Base-by-base conservation (phyloP, 1,140 invertebrate genomes). In the Battus philenor region DNA sequence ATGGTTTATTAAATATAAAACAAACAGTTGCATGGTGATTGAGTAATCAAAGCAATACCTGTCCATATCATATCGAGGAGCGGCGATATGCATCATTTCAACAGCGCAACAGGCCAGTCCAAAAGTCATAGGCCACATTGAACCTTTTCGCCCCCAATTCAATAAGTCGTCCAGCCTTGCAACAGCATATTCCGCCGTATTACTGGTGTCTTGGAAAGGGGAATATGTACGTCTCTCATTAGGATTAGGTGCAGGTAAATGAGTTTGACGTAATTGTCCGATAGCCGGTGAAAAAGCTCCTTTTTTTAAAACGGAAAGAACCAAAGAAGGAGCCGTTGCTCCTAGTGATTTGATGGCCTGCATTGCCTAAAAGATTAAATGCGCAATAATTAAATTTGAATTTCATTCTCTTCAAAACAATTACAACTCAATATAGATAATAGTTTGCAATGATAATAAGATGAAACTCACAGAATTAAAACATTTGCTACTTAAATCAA, bases 81-180 rank as follows among this genome's bases (percentile, higher is more conserved):
- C 97, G 53, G 98, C 98, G 47, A 99, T 97, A 86, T 99, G 98
- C 98, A 99, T 99, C 98, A 99, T 99, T 87, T 99, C 97, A 0
- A 99, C 97, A 52, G 97, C 97, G 89, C 97, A 99, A 64, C 97
- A 99, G 0, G 97, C 97, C 54, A 99, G 82, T 54, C 97, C 97
- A 87, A 99, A 99, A 16, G 96, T 99, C 84, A 98, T 87, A 0
- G 97, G 98, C 97, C 96, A 99, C 2, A 98, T 74, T 0, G 95
- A 99, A 70, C 91, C 90, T 86, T 96, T 97, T 57, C 97, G 89
- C 29, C 94, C 96, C 95, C 97, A 98, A 80, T 99, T 99, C 0
- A 99, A 60, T 4, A 99, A 75, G 87, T 99, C 98, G 74, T 99
- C 98, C 0, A 97, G 66, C 78, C 95, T 86, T 2, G 94, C 94